Evolutionary conservation across 2,888 invertebrate species (phyloP).

Genomic region (Andrena trimmerana): DNA sequence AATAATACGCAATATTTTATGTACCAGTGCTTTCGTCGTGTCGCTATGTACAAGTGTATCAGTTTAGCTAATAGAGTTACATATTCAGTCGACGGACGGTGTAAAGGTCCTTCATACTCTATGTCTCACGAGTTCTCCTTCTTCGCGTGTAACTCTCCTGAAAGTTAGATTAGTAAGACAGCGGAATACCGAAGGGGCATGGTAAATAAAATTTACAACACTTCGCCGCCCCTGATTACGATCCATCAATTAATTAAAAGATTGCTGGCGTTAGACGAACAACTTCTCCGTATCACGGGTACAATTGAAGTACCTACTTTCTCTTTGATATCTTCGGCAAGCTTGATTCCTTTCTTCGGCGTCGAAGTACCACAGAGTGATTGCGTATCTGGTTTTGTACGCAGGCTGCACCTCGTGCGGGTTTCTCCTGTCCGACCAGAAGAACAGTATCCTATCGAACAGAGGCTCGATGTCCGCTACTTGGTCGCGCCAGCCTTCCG

Average conservation of each 20-base stretch:
- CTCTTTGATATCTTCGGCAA: slow-evolving; percentile 87
- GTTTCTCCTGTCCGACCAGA: slow-evolving; percentile 98
- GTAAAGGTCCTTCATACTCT: slow-evolving; percentile 67
- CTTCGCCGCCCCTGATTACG: neutral
- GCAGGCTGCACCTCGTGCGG: slow-evolving; percentile 99
- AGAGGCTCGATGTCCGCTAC: slow-evolving; percentile 96
- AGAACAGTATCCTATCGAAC: slow-evolving; percentile 97
- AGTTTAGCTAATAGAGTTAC: slow-evolving; percentile 68
- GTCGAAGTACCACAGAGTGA: slow-evolving; percentile 97
- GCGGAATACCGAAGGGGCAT: neutral
- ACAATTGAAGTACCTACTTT: slow-evolving; percentile 81
- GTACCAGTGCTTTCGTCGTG: slow-evolving; percentile 74
- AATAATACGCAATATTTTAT: slow-evolving; percentile 78
- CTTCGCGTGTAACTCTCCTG: slow-evolving; percentile 74
- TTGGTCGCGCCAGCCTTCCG: slow-evolving; percentile 92
- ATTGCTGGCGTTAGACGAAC: neutral
- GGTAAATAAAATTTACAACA: neutral
- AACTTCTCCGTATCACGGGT: neutral
- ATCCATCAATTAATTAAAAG: neutral
- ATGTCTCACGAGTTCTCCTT: slow-evolving; percentile 74
- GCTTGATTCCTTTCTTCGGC: slow-evolving; percentile 93
- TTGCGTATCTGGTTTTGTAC: slow-evolving; percentile 94
- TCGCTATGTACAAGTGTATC: slow-evolving; percentile 76
- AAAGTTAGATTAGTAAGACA: slow-evolving; percentile 22
- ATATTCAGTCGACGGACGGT: slow-evolving; percentile 75